A percentile compares a stretch with the other conserved stretches of the same genome.
Conservation (phyloP, 2,797 vertebrate species). For the Enteromius viviparus region DNA sequence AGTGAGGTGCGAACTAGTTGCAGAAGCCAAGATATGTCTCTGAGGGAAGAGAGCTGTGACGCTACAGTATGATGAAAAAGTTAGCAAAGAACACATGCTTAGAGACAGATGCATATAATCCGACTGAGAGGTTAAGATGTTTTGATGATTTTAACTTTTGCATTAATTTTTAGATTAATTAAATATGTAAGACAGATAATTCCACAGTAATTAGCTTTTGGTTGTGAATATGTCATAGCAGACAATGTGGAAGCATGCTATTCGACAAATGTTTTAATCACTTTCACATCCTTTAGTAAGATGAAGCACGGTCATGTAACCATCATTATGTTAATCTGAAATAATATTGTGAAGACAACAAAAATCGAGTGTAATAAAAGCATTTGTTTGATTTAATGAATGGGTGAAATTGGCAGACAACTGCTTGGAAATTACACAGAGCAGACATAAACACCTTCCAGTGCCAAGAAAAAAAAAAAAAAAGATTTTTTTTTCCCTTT, state of each 20-base stretch:
- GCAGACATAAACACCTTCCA: not conserved
- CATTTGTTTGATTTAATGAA: no score
- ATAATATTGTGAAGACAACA: no score
- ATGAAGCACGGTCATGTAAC: not conserved
- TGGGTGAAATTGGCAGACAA: not conserved
- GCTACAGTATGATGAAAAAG: not conserved
- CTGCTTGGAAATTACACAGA: not conserved
- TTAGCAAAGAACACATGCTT: constrained; percentile 9
- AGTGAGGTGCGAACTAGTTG: constrained; percentile 5
- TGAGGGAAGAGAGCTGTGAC: not conserved
- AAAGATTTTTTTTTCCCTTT: not conserved
- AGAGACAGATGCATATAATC: not conserved
- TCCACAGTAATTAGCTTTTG: not conserved
- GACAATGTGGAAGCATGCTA: not conserved
- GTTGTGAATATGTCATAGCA: not conserved
- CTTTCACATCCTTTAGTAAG: not conserved
- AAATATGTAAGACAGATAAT: not conserved
- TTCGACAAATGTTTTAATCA: not conserved
- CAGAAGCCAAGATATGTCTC: not conserved
- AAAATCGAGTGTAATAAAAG: no score
- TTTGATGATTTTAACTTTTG: not conserved
- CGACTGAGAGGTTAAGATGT: not conserved
- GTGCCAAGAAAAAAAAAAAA: not conserved
- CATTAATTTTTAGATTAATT: not conserved
- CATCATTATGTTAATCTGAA: not conserved